Conservation (phyloP, 1,140 invertebrate genomes). For the Tetragnatha versicolor region DNA sequence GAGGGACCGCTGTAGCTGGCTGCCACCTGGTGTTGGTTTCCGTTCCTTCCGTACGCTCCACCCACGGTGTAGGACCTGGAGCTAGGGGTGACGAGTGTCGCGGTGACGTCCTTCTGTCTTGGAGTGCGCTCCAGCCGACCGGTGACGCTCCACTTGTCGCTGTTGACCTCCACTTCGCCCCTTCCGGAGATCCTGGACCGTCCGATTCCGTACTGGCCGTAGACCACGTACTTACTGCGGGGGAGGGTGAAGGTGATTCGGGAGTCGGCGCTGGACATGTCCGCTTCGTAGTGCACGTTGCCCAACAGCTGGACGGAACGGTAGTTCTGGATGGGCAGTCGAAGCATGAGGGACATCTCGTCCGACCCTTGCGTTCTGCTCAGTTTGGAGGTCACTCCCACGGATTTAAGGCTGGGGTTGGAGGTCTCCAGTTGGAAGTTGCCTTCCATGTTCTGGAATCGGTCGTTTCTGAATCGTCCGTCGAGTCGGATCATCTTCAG, state of each 20-base stretch:
- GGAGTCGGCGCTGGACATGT: slow-evolving; percentile 23
- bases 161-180: slow-evolving; percentile 28
- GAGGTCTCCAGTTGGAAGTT: slow-evolving; percentile 57
- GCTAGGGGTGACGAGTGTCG: slow-evolving; percentile 16
- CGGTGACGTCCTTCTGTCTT: neutral
- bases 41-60: neutral
- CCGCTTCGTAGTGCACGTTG: slow-evolving; percentile 24
- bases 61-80: slow-evolving; percentile 8
- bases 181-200: slow-evolving; percentile 24
- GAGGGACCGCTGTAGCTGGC: slow-evolving; percentile 17
- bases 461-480: slow-evolving; percentile 46
- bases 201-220: slow-evolving; percentile 30
- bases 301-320: slow-evolving; percentile 16
- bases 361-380: slow-evolving; percentile 28
- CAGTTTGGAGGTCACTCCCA: slow-evolving; percentile 51
- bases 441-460: slow-evolving; percentile 52
- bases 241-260: slow-evolving; percentile 44
- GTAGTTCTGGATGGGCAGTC: slow-evolving; percentile 24
- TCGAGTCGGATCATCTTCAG: slow-evolving; percentile 57
- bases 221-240: slow-evolving; percentile 9
- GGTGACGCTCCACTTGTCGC: slow-evolving; percentile 13
- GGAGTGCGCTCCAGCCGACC: neutral
- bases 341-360: slow-evolving; percentile 55
- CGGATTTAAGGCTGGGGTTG: slow-evolving; percentile 17
- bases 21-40: neutral